These are phyloP conservation scores for Serrognathus titanus DNA, from an alignment of 2,888 invertebrate genomes.

Conservation along the genomic window DNA sequence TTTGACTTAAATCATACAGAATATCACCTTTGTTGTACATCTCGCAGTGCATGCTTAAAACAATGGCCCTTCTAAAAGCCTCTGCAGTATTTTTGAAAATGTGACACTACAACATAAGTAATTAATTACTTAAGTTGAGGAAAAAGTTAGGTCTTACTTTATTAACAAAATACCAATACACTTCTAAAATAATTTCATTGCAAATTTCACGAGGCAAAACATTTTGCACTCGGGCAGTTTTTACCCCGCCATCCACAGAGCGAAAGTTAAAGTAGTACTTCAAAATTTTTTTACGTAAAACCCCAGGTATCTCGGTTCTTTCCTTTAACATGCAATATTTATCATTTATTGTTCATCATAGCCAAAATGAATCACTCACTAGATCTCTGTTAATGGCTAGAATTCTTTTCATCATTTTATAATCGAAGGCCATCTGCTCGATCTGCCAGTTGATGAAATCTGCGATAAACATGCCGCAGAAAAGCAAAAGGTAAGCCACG, in stretches of 20 bases:
- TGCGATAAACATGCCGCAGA: constrained; percentile 6
- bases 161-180: not conserved
- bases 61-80: constrained; percentile 8
- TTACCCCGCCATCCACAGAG: no score
- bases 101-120: not conserved
- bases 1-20: constrained; percentile 6
- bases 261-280: no score
- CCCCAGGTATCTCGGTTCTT: no score
- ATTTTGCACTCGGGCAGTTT: no score
- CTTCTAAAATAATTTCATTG: no score
- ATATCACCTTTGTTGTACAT: constrained; percentile 10
- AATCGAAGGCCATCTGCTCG: constrained; percentile 5
- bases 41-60: constrained; percentile 7
- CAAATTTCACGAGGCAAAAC: no score
- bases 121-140: not conserved
- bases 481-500: constrained; percentile 7
- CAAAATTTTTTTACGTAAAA: no score
- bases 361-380: constrained; percentile 2
- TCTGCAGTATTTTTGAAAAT: constrained; percentile 7
- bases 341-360: not conserved
- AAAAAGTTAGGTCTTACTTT: not conserved
- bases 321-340: no score
- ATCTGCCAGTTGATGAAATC: constrained; percentile 6
- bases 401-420: constrained; percentile 6
- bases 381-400: constrained; percentile 8